Conservation (phyloP, 2,113 vertebrate genomes). For the Peucedramus taeniatus region DNA sequence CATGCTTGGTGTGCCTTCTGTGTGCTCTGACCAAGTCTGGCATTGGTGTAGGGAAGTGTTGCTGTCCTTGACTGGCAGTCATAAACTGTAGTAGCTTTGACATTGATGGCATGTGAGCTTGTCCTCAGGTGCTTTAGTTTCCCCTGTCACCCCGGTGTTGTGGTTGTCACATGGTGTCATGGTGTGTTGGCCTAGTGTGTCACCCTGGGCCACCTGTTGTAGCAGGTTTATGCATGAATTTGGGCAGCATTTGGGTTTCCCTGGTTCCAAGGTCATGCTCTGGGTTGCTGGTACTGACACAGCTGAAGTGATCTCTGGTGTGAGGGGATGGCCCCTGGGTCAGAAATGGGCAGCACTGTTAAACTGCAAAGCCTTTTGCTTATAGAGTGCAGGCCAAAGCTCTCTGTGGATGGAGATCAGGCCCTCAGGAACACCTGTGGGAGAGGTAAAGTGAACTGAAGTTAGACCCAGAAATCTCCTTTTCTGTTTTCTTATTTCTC, state of each 20-base stretch:
- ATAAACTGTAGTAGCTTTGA: background rate
- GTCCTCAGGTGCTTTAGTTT: background rate
- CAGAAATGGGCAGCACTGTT: background rate
- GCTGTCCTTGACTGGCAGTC: background rate
- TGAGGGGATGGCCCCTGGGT: accelerated
- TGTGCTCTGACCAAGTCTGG: background rate
- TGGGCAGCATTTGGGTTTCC: background rate
- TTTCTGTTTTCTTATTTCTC: background rate
- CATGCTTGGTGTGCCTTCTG: background rate
- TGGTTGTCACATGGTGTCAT: background rate
- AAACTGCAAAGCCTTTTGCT: background rate
- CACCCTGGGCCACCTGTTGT: background rate
- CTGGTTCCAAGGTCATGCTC: background rate
- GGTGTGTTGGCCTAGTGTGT: background rate
- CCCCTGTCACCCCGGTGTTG: background rate
- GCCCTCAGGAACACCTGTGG: background rate
- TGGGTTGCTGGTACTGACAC: background rate
- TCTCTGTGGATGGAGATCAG: background rate
- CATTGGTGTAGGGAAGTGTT: background rate
- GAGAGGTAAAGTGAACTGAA: background rate
- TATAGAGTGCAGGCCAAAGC: background rate
- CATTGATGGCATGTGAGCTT: accelerated
- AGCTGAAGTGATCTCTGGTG: background rate
- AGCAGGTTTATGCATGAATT: background rate
- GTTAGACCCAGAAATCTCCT: background rate